Percentiles rank a stretch among this genome's conserved stretches.
Conservation (phyloP, 2,888 invertebrate genomes). For the Stramonita haemastoma region DNA sequence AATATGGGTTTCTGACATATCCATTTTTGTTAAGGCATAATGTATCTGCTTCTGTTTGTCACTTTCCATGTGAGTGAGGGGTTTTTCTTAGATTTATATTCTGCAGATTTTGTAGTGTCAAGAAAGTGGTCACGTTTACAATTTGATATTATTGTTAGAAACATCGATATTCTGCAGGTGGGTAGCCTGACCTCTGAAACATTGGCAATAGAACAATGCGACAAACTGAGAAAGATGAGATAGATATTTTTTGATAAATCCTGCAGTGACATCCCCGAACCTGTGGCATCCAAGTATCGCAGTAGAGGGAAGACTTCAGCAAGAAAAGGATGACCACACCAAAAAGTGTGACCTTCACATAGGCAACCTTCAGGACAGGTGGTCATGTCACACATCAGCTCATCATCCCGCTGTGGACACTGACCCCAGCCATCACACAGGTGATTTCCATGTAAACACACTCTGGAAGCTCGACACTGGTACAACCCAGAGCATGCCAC, state of each 20-base stretch:
- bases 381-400: background rate
- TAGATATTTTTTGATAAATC: background rate
- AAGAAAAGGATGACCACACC: background rate
- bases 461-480: background rate
- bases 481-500: background rate
- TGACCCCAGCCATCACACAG: slow-evolving; percentile 13
- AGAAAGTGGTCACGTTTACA: too few species aligned
- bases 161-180: too few species aligned
- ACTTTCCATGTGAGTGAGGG: too few species aligned
- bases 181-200: background rate
- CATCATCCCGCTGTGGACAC: slow-evolving; percentile 1
- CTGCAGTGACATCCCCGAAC: background rate
- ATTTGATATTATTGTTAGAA: too few species aligned
- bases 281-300: slow-evolving; percentile 3
- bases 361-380: background rate
- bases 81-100: too few species aligned
- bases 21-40: too few species aligned
- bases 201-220: background rate
- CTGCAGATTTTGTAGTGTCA: too few species aligned
- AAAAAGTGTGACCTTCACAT: background rate
- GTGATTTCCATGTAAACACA: background rate
- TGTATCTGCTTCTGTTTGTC: too few species aligned
- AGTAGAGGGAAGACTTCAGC: background rate
- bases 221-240: background rate
- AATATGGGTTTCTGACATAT: too few species aligned